Evolutionary conservation across 1,140 invertebrate species (phyloP).

Genomic region (Panagrolaimus sp.): DNA sequence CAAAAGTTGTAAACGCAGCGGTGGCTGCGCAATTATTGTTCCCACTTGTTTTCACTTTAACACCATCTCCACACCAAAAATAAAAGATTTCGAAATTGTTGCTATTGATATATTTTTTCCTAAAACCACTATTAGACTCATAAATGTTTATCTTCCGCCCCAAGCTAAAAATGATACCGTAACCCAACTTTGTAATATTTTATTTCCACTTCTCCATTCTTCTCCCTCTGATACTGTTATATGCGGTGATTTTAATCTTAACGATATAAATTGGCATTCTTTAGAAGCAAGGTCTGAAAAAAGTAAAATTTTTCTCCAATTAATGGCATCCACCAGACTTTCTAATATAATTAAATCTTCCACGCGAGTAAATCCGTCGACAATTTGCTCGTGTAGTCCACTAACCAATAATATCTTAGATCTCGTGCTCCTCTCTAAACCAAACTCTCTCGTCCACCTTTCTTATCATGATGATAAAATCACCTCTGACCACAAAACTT

Average conservation of each 20-base stretch:
- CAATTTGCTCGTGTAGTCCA: no score
- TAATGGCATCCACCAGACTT: no score
- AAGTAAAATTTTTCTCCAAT: no score
- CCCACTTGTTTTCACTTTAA: neutral
- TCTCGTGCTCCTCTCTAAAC: no score
- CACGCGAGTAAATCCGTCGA: no score
- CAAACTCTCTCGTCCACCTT: no score
- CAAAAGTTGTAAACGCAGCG: neutral
- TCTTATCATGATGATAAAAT: no score
- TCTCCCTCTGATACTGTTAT: neutral
- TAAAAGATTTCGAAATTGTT: neutral
- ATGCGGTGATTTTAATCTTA: neutral
- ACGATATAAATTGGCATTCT: neutral
- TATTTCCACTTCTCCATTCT: neutral
- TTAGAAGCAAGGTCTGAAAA: no score
- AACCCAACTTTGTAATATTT: neutral
- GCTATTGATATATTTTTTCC: neutral
- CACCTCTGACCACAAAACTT: no score
- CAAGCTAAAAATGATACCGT: neutral
- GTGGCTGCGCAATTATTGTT: neutral
- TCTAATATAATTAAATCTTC: no score
- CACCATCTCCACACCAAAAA: neutral
- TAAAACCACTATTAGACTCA: neutral
- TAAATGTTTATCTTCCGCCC: neutral
- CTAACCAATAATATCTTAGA: no score